phyloP scores from a whole-genome alignment of 2,113 vertebrate genomes.

The Ctenodactylus gundi region DNA sequence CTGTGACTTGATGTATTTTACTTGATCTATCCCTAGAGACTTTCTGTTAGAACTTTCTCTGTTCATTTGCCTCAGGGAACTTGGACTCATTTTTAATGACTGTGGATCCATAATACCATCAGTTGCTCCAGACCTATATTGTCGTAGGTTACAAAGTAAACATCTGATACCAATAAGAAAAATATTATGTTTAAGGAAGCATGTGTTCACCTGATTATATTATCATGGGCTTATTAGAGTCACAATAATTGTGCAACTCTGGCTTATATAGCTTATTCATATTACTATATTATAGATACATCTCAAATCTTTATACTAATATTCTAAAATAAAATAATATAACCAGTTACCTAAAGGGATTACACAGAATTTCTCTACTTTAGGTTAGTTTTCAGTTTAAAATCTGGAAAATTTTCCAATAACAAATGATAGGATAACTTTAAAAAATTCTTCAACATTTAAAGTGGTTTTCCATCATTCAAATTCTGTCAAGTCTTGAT shows the following conservation, averaged over 20 bases:
- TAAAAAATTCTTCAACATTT: not conserved
- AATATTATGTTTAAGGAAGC: not conserved
- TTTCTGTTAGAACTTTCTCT: not conserved
- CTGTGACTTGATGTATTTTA: not conserved
- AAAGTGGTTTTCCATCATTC: not conserved
- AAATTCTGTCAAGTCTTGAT: conserved; percentile 3
- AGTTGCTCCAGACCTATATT: not conserved
- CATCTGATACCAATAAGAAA: not conserved
- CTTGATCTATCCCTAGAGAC: not conserved
- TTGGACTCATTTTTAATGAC: conserved; percentile 13
- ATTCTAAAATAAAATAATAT: conserved; percentile 18
- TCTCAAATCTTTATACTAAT: conserved; percentile 8
- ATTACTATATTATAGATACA: conserved; percentile 5
- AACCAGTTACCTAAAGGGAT: not conserved
- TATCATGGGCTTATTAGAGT: not conserved
- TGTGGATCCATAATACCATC: not conserved
- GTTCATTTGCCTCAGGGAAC: not conserved
- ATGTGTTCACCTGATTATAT: not conserved
- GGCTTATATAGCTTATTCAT: not conserved
- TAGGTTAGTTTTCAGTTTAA: conserved; percentile 8
- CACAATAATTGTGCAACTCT: not conserved
- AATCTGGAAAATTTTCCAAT: conserved; percentile 8
- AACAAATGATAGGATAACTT: not conserved
- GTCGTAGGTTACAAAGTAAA: not conserved
- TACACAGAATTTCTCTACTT: not conserved